Percentiles rank a stretch among this genome's conserved stretches.
Conservation (phyloP, 2,113 vertebrate genomes). For the Oryzias melastigma region DNA sequence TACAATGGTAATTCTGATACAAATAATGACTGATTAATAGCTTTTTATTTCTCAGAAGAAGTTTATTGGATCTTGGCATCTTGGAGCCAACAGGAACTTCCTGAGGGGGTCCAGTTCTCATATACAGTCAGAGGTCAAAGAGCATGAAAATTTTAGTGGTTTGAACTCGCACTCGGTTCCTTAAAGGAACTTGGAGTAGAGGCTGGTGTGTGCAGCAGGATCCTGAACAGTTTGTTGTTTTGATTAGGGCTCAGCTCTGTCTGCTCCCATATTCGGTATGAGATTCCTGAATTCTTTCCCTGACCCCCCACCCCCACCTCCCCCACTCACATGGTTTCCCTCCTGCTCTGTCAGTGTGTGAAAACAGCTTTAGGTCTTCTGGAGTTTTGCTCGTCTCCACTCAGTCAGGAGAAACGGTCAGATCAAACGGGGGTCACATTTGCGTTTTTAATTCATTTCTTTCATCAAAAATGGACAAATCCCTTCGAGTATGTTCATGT, state of each 20-base stretch:
- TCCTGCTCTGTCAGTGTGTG: slow-evolving; percentile 8
- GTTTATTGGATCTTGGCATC: no score
- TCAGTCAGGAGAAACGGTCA: slow-evolving; percentile 21
- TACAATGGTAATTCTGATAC: no score
- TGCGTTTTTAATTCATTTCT: slow-evolving; percentile 59
- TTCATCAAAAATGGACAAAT: slow-evolving; percentile 61
- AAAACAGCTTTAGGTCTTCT: slow-evolving; percentile 40
- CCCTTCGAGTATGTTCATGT: slow-evolving; percentile 28
- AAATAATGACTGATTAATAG: no score
- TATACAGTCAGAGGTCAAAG: no score
- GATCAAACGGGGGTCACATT: slow-evolving; percentile 46
- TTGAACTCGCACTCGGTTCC: no score
- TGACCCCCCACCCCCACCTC: slow-evolving; percentile 3
- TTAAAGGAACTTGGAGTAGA: no score
- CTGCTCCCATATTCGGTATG: slow-evolving; percentile 23
- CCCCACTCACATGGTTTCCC: slow-evolving; percentile 6
- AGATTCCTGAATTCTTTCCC: slow-evolving; percentile 44
- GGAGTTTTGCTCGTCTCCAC: slow-evolving; percentile 21
- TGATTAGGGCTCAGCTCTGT: slow-evolving; percentile 1
- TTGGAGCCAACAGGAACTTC: no score
- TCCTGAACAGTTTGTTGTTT: no score
- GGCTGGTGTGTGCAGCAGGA: no score
- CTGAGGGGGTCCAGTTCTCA: no score
- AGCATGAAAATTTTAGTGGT: no score
- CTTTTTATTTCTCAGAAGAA: no score